Conservation (phyloP, 2,888 invertebrate species). For the Nezara viridula region DNA sequence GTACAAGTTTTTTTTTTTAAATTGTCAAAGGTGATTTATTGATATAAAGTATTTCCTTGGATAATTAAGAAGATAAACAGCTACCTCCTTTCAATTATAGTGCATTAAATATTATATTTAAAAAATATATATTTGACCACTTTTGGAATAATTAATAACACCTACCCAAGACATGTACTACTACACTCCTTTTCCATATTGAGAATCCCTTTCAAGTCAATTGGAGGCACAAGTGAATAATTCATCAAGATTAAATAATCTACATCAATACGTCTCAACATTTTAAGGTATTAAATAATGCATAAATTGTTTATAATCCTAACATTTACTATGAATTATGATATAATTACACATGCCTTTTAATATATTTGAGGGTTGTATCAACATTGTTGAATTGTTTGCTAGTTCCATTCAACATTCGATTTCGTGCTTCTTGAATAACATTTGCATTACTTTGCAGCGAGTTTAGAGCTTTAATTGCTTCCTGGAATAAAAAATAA, state of each 20-base stretch:
- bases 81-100: background rate
- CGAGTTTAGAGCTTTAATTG: conserved; percentile 77
- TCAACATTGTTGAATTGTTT: conserved; percentile 65
- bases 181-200: background rate
- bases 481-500: conserved; percentile 73
- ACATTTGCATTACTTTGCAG: conserved; percentile 81
- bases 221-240: background rate
- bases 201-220: background rate
- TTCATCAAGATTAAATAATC: background rate
- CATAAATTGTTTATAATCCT: background rate
- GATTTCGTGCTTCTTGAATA: conserved; percentile 70
- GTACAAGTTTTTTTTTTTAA: no score
- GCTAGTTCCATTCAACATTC: background rate
- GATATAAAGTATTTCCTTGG: no score
- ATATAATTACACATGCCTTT: conserved; percentile 67
- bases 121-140: no score
- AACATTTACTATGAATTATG: background rate
- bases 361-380: conserved; percentile 72
- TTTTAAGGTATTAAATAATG: background rate
- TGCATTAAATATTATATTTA: background rate
- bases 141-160: background rate
- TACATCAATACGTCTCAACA: background rate
- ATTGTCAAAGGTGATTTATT: no score
- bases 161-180: background rate
- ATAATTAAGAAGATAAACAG: no score